phyloP scores from a whole-genome alignment of 1,140 invertebrate genomes.

The Helicoverpa zea region DNA sequence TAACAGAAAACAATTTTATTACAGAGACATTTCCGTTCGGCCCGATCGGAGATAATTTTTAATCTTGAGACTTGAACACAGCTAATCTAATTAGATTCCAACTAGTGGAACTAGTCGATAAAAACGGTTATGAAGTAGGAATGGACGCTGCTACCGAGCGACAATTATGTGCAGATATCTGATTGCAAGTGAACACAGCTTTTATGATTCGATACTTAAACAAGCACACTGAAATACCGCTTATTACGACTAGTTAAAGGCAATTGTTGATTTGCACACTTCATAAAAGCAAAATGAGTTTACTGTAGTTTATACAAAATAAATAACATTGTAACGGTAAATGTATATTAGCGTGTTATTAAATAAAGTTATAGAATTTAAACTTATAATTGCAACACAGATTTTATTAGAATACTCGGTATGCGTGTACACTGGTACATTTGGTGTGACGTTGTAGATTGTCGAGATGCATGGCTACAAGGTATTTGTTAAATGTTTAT shows the following conservation, averaged over 20 bases:
- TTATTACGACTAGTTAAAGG: constrained; percentile 39
- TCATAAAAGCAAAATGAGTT: constrained; percentile 17
- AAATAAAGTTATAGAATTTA: no score
- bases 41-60: constrained; percentile 69
- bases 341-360: not conserved
- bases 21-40: constrained; percentile 70
- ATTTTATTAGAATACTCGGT: not conserved
- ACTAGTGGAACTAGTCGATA: constrained; percentile 64
- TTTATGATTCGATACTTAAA: constrained; percentile 58
- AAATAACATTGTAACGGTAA: not conserved
- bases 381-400: not conserved
- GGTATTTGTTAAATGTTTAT: constrained; percentile 41
- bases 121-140: constrained; percentile 67
- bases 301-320: not conserved
- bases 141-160: constrained; percentile 53
- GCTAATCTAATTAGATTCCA: constrained; percentile 73
- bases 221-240: constrained; percentile 41
- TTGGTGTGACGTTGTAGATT: constrained; percentile 5
- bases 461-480: constrained; percentile 6
- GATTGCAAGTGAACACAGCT: constrained; percentile 58
- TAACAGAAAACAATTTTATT: constrained; percentile 72
- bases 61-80: constrained; percentile 60
- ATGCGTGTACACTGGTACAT: not conserved
- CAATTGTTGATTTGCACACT: constrained; percentile 30
- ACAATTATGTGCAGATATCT: constrained; percentile 65